A percentile compares a stretch with the other conserved stretches of the same genome.
phyloP scores from a whole-genome alignment of 2,113 vertebrate genomes.

The Sapayoa aenigma region DNA sequence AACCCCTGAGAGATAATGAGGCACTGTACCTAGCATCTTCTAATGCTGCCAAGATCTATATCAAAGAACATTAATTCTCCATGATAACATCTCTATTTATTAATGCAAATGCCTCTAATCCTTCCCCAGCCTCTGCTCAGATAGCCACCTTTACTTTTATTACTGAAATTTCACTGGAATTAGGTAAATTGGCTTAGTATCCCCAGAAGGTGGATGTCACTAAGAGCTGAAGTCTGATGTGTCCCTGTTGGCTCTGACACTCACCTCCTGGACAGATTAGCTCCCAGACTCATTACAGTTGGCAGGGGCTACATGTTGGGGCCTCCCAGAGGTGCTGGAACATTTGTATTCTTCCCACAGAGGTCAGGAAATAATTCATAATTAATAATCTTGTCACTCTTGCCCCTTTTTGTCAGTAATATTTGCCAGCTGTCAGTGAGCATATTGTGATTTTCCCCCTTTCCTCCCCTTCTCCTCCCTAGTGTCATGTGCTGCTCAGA shows the following conservation, averaged over 20 bases:
- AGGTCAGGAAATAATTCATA: not conserved
- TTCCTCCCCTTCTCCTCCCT: no score
- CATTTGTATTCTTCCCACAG: not conserved
- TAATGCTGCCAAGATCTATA: conserved; percentile 53
- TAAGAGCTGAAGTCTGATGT: not conserved
- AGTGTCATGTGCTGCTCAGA: not conserved
- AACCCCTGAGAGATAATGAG: conserved; percentile 63
- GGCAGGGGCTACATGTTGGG: not conserved
- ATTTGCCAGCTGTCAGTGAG: not conserved
- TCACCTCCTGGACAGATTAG: not conserved
- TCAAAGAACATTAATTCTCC: conserved; percentile 67
- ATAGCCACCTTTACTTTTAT: conserved; percentile 24
- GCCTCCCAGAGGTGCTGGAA: not conserved
- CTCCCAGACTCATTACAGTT: not conserved
- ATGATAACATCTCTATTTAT: conserved; percentile 66
- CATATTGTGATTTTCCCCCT: not conserved
- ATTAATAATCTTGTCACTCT: not conserved
- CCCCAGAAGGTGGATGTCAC: conserved; percentile 4
- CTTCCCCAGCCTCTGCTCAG: not conserved
- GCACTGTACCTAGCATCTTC: conserved; percentile 9
- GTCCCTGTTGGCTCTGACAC: not conserved
- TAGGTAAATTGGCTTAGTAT: conserved; percentile 20
- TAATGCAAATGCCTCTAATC: conserved; percentile 64
- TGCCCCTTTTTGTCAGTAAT: not conserved
- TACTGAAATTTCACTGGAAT: conserved; percentile 30